Base-by-base conservation (phyloP, 2,888 invertebrate species). In the Dicyrtomina minuta region DNA sequence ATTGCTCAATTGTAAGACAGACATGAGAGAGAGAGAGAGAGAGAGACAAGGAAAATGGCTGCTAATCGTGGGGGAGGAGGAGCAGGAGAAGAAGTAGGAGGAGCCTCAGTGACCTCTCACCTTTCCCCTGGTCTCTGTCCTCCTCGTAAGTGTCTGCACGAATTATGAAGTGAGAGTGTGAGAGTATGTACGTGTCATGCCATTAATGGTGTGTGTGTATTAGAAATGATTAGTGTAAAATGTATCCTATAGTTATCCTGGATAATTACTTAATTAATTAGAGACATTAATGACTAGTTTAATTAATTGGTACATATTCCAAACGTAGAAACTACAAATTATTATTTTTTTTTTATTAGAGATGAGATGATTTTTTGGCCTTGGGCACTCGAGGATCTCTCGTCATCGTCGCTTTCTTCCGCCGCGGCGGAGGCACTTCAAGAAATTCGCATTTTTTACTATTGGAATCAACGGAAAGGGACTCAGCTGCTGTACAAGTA, bases 301-400 rank as follows among this genome's bases (percentile, higher is more conserved):
- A 5, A 53, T 22, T 24, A 24, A 24, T 4, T 53, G n/a, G n/a
- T n/a, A n/a, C n/a, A 24, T 4, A 13, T 46, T 46, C 15, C 13
- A 13, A 10, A 53, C 15, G 24, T 26, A 26, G 26, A 56, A n/a
- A 10, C 33, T 56, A 27, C 56, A 27, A n/a, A n/a, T n/a, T n/a
- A n/a, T n/a, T n/a, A n/a, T n/a, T n/a, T n/a, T n/a, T n/a, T n/a
- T n/a, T n/a, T n/a, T n/a, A n/a, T n/a, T n/a, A n/a, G n/a, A n/a
- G 46, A 24, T 60, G 44, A 26, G 60, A 60, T 17, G 46, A 41
- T 41, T 33, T 73, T 72, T 74, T 73, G 68, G 70, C 72, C 70
- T 74, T 76, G 46, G 75, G 73, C 61, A 70, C 70, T 56, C 75
- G 73, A 59, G 72, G 72, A 70, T 77, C 76, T 56, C 73, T 69